Evolutionary conservation across 2,797 vertebrate species (phyloP), one percentile per base, ranked within the genome.

Genomic region (Acanthornis magna): DNA sequence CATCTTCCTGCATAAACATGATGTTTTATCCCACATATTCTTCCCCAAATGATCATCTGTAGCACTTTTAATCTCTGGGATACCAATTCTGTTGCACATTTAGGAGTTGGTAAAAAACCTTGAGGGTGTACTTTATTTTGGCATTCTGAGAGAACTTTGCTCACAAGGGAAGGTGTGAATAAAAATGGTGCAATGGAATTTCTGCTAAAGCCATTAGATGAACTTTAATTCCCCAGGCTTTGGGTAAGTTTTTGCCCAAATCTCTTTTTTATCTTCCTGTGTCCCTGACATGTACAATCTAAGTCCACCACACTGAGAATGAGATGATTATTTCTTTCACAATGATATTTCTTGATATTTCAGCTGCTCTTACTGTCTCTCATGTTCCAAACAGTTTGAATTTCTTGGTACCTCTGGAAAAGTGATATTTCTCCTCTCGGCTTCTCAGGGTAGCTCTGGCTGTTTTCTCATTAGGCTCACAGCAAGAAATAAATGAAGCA

Each of bases 391-490:
- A 76, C 38, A 75, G 73, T 78, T 82, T 55, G 74, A 89, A 93
- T 93, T 93, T 89, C 73, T 73, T 88, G 55, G 29, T 90, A 62
- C 42, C 58, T 86, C 73, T 61, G 18, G 30, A 93, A 91, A 77
- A 94, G 70, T 27, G 43, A 55, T 91, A 79, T 93, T 94, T 93
- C 45, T 92, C 5, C 55, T 73, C 62, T 81, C 60, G 47, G 66
- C 54, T 78, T 91, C 67, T 61, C 38, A 73, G 88, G 53, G 50
- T 88, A 94, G 25, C 27, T 96, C 95, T 93, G 67, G 45, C 85
- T 95, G 95, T 95, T 96, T 97, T 96, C 94, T 96, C 88, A 95
- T 96, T 96, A 97, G 80, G 79, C 22, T 96, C 92, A 74, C 94
- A 95, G 94, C 80, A 88, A 81, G 95, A 85, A 93, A 91, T 76